Percentiles rank a stretch among this genome's conserved stretches.
These are phyloP conservation scores for Steinernema feltiae DNA, from an alignment of 1,140 invertebrate genomes.

Conservation along the genomic window DNA sequence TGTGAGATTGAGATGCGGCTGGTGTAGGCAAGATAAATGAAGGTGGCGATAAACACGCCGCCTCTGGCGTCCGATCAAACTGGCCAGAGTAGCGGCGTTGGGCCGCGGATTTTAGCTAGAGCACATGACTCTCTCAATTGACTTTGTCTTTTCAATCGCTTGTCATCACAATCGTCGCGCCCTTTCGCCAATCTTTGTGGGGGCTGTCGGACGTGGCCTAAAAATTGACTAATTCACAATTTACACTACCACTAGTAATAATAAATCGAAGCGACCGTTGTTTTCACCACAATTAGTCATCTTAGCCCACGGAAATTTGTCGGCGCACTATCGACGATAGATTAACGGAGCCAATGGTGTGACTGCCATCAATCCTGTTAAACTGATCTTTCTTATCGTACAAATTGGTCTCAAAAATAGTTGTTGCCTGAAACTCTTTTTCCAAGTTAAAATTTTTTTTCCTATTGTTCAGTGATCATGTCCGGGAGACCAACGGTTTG, in stretches of 20 bases:
- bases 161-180: conserved; percentile 4
- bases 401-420: too few relatives aligned
- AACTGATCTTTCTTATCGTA: too few relatives aligned
- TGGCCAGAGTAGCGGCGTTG: not conserved
- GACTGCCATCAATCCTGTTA: too few relatives aligned
- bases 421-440: too few relatives aligned
- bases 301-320: too few relatives aligned
- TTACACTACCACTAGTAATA: too few relatives aligned
- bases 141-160: conserved; percentile 12
- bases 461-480: not conserved
- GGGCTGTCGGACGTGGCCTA: not conserved
- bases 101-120: not conserved
- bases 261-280: too few relatives aligned
- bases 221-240: not conserved
- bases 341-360: too few relatives aligned
- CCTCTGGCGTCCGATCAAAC: not conserved
- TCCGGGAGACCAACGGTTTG: not conserved
- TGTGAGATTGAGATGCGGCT: not conserved
- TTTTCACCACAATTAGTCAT: too few relatives aligned
- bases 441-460: too few relatives aligned
- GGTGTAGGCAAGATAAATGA: not conserved
- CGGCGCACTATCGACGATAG: too few relatives aligned
- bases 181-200: not conserved
- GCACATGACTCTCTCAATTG: conserved; percentile 11
- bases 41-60: not conserved